Conservation (phyloP, 1,140 invertebrate genomes). For the Psix sp. region DNA sequence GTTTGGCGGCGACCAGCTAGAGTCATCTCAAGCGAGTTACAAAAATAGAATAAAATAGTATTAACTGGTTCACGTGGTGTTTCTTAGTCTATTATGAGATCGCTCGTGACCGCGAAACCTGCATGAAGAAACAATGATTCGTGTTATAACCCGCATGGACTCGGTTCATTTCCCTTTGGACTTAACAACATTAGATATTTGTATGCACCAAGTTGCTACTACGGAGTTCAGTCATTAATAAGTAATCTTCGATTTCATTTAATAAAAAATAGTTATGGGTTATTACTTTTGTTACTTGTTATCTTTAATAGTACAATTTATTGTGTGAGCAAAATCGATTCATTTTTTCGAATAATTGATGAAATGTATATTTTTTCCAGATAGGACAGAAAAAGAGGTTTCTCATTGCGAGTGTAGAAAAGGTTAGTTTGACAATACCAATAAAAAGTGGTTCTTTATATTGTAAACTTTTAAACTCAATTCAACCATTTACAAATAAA, state of each 20-base stretch:
- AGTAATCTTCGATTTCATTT: conserved; percentile 26
- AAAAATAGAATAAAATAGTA: conserved; percentile 57
- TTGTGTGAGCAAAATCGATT: too few relatives aligned
- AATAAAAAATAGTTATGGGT: conserved; percentile 9
- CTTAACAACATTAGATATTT: conserved; percentile 37
- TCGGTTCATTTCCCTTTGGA: conserved; percentile 53
- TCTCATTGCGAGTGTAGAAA: too few relatives aligned
- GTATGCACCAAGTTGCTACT: conserved; percentile 39
- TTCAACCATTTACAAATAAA: too few relatives aligned
- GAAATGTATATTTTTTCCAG: too few relatives aligned
- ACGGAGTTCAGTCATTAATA: conserved; percentile 23
- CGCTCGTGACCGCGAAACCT: conserved; percentile 50
- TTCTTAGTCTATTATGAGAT: conserved; percentile 49
- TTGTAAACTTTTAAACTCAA: too few relatives aligned
- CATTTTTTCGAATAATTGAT: too few relatives aligned
- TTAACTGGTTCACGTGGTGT: conserved; percentile 47
- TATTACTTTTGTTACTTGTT: not conserved
- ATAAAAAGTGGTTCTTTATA: too few relatives aligned
- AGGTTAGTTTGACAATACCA: too few relatives aligned
- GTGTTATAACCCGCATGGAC: conserved; percentile 41
- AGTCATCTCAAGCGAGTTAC: too few relatives aligned
- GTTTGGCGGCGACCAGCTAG: too few relatives aligned
- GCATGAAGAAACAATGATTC: conserved; percentile 57
- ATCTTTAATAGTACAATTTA: not conserved
- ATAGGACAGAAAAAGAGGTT: too few relatives aligned